Base-by-base conservation (phyloP, 2,888 invertebrate genomes). In the Odontothrips loti region DNA sequence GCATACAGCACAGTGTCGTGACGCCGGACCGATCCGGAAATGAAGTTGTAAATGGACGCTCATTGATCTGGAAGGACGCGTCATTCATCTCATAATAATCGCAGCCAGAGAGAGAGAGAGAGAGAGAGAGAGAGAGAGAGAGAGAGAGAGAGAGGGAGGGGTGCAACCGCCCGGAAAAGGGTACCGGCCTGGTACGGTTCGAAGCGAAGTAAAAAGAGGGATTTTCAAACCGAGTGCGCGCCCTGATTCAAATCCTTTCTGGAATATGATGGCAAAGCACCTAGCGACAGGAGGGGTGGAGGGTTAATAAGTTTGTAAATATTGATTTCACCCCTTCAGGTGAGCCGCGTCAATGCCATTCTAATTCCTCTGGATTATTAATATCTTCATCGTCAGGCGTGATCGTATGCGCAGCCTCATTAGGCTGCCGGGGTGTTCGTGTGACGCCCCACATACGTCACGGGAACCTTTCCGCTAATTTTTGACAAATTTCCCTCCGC, bases 31-130 rank as follows among this genome's bases (percentile, higher is more conserved):
- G 68, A 23, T 23, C 58, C 58, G 68, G 27, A 23, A 75, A 75
- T 23, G 23, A 27, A 75, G 23, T 27, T 23, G 68, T 23, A 68
- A 68, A 68, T 23, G 68, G 68, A 10, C 68, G 68, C 68, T 27
- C 68, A 27, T 27, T 75, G 68, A 75, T 23, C 68, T 75, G 68
- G 68, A 75, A 75, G 68, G 68, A 27, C 27, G 23, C 68, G 68
- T 75, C 68, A 58, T 58, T 58, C 58, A 58, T 58, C n/a, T n/a
- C 58, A 58, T 58, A 17, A 58, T 58, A 58, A 58, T n/a, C 58
- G 58, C 34, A 43, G 34, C 34, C 34, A n/a, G 58, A 58, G 58
- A n/a, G 58, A 20, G 58, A n/a, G 58, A n/a, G 58, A 58, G 58
- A n/a, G n/a, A n/a, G 12, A 43, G 34, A 43, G 34, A 43, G 34